phyloP scores from a whole-genome alignment of 2,113 vertebrate genomes.

The Heptranchias perlo region DNA sequence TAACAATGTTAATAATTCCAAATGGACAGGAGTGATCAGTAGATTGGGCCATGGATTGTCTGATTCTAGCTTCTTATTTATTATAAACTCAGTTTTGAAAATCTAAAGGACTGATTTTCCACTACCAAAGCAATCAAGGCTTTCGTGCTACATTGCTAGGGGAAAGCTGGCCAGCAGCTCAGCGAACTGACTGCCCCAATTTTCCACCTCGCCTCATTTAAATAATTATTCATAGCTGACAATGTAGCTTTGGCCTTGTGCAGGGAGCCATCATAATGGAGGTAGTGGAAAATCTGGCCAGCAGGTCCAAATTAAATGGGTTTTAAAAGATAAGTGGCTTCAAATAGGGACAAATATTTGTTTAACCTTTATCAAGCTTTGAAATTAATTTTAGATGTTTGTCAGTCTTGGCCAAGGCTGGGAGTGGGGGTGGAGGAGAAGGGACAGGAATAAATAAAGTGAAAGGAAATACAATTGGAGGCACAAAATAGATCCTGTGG shows the following conservation, averaged over 20 bases:
- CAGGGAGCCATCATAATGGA: background rate
- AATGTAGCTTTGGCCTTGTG: conserved; percentile 15
- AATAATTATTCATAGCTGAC: conserved; percentile 16
- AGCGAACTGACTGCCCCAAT: conserved; percentile 14
- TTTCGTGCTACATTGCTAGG: conserved; percentile 3
- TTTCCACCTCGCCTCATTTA: conserved; percentile 12
- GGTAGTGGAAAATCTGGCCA: background rate
- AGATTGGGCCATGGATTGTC: background rate
- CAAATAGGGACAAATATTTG: background rate
- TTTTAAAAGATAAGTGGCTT: conserved; percentile 16
- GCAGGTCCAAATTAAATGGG: conserved; percentile 14
- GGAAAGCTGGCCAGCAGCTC: background rate
- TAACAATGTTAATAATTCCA: background rate
- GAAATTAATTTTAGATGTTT: conserved; percentile 26
- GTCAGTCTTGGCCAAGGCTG: background rate
- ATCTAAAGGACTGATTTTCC: background rate
- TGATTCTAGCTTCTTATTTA: background rate
- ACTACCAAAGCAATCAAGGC: background rate
- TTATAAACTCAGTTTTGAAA: conserved; percentile 1
- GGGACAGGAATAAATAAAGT: background rate
- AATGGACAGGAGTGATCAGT: background rate
- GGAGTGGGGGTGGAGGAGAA: background rate
- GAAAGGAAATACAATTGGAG: background rate
- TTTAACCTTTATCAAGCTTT: conserved; percentile 25
- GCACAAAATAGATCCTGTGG: background rate